Base-by-base conservation (phyloP, 1,140 invertebrate genomes). In the Panagrolaimus sp. region DNA sequence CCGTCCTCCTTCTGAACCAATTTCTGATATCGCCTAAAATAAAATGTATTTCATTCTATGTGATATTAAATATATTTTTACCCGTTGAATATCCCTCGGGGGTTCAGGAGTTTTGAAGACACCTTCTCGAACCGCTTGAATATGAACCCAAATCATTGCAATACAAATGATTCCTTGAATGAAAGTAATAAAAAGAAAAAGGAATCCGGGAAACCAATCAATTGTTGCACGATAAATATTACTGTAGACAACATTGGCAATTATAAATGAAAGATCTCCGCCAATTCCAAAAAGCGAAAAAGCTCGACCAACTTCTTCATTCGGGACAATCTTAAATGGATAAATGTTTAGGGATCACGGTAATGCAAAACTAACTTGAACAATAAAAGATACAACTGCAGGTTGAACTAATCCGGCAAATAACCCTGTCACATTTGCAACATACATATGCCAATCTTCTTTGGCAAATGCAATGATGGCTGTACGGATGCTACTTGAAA, bases 251-350 rank as follows among this genome's bases (percentile, higher is more conserved):
- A 76, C 38, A 15, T 71, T 73, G 6, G 73, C 26, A 17, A 78
- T 52, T 24, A 76, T 75, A 62, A 76, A 78, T 1, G 75, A 76
- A 26, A 78, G 17, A 55, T 76, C 76, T 1, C 38, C 73, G 14
- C 43, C 76, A 43, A 76, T 76, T 2, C 75, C 75, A 55, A 78
- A 78, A 1, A 78, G 63, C 0, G 76, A 72, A 65, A 78, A 78
- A 8, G 70, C 76, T 14, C 73, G 62, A 21, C 75, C 75, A 15
- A 75, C 55, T 64, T 76, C 75, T 21, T 78, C 72, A n/a, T 47
- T 24, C 1, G 68, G 68, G 43, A 76, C 73, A 8, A 76, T n/a
- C 63, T 76, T 66, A 21, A 52, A 26, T 1, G 10, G 12, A 66
- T 32, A 69, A 24, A 26, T 24, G 65, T 28, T n/a, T 45, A 68